Evolutionary conservation across 2,113 vertebrate genomes (phyloP).

Genomic region (Paramisgurnus dabryanus): DNA sequence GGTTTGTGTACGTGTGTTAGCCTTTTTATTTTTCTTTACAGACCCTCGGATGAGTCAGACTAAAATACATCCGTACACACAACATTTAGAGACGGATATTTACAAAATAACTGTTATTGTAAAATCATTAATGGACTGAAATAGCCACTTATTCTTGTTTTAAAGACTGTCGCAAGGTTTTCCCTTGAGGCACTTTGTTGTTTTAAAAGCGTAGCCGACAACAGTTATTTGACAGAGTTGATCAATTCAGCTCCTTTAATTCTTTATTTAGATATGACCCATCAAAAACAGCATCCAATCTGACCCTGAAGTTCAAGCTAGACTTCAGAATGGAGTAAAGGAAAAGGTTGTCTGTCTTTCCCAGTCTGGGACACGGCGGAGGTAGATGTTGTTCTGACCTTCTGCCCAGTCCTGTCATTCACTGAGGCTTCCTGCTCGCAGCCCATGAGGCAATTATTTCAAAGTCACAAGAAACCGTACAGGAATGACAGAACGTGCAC

Average conservation of each 20-base stretch:
- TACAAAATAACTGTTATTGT: constrained; percentile 37
- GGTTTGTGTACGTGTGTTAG: not conserved
- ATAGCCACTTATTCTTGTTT: not conserved
- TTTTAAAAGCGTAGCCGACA: constrained; percentile 2
- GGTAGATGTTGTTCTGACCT: constrained; percentile 48
- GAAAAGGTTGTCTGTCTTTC: constrained; percentile 57
- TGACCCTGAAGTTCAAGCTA: constrained; percentile 40
- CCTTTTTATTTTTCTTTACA: not conserved
- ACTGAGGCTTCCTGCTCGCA: constrained; percentile 21
- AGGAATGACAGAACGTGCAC: constrained; percentile 27
- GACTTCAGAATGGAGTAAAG: constrained; percentile 39
- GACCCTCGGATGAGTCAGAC: constrained; percentile 14
- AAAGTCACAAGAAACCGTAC: constrained; percentile 13
- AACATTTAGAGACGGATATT: not conserved
- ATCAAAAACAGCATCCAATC: constrained; percentile 29
- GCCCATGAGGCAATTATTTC: constrained; percentile 36
- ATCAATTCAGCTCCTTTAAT: constrained; percentile 47
- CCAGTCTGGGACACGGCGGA: constrained; percentile 38
- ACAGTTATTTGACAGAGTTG: constrained; percentile 44
- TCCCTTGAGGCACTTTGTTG: constrained; percentile 7
- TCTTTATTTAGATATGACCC: constrained; percentile 48
- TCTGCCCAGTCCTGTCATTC: constrained; percentile 45
- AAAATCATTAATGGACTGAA: constrained; percentile 18
- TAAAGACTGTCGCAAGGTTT: not conserved
- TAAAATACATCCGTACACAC: not conserved